phyloP scores from a whole-genome alignment of 2,113 vertebrate genomes.

The Echinops telfairi region DNA sequence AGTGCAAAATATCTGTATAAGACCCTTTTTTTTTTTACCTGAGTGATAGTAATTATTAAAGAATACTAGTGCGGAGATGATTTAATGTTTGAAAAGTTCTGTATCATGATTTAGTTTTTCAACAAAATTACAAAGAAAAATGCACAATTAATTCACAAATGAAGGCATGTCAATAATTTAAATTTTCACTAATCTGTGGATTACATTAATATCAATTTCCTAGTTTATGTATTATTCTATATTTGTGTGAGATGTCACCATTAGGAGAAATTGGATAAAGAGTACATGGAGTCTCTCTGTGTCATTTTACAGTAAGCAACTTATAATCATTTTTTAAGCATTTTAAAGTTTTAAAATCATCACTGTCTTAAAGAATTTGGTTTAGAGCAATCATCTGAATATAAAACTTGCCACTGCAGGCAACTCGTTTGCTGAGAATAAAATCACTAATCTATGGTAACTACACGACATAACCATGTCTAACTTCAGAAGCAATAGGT shows the following conservation, averaged over 20 bases:
- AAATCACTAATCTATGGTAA: not conserved
- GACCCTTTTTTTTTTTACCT: too few relatives aligned
- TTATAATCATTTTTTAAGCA: not conserved
- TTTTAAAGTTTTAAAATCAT: not conserved
- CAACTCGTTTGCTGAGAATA: not conserved
- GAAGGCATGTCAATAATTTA: too few relatives aligned
- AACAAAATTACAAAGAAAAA: too few relatives aligned
- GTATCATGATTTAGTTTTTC: too few relatives aligned
- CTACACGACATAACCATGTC: not conserved
- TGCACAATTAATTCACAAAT: too few relatives aligned
- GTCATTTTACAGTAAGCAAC: not conserved
- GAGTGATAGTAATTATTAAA: too few relatives aligned
- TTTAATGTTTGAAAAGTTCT: too few relatives aligned
- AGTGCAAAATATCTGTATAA: too few relatives aligned
- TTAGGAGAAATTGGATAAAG: not conserved
- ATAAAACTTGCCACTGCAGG: not conserved
- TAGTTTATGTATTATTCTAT: too few relatives aligned
- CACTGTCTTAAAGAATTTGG: not conserved
- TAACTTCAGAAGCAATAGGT: not conserved
- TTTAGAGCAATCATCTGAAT: not conserved
- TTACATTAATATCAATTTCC: too few relatives aligned
- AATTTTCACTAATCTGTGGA: too few relatives aligned
- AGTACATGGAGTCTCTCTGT: not conserved
- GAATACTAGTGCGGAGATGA: too few relatives aligned
- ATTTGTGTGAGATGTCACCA: not conserved